Base-by-base conservation (phyloP, 2,888 invertebrate genomes). In the Lypha dubia region DNA sequence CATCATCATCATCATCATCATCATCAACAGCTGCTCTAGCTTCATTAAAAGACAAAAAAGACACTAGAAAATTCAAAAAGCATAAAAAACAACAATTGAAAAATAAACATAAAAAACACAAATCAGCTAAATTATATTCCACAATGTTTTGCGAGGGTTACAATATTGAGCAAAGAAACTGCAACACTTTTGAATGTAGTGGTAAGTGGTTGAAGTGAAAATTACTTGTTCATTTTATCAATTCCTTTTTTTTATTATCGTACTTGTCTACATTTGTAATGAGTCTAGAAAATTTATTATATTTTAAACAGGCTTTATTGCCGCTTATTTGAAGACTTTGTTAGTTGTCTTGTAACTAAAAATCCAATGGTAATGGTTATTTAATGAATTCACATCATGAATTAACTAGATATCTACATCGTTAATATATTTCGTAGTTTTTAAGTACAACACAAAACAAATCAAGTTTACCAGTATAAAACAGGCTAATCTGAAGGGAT, bases 121-220 rank as follows among this genome's bases (percentile, higher is more conserved):
- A 89, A 88, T 87, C 90, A 81, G 85, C 89, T 79, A 92, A 91
- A 86, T 90, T 89, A 75, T 87, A 91, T 51, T 90, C 92, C 53
- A 92, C 92, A 53, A 89, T 92, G 76, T 91, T 91, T 84, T 92
- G 92, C 81, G 92, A 92, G 84, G 92, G 92, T 58, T 92, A 92
- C 88, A 92, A 92, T 87, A 92, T 92, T 76, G 92, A 92, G 86
- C 92, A 92, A 87, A 90, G 92, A 75, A 91, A 92, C 87, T 92
- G 92, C 89, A 92, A 92, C 87, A 90, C 89, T 76, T 92, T 92
- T 85, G 92, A 92, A 85, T 92, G 92, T 88, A 90, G 88, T 85
- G 92, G 92, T 92, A 86, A 88, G 90, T 89, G 15, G 3, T 17
- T 22, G 3, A 28, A n/a, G 28, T 46, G 32, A 11, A 35, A 15